phyloP scores from a whole-genome alignment of 1,140 invertebrate species.

The Dinothrombium tinctorium region DNA sequence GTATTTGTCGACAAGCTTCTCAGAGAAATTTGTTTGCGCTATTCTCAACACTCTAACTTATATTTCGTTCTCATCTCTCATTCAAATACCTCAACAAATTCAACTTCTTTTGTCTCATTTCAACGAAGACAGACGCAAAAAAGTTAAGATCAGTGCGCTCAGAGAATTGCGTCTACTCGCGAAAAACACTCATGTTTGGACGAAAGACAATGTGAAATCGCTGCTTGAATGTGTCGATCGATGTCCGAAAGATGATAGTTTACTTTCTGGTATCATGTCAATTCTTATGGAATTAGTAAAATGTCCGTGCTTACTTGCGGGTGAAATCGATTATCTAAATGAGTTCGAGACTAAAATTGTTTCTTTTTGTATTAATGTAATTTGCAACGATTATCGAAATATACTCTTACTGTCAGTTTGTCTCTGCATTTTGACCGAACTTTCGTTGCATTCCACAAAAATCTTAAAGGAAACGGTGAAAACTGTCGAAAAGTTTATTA shows the following conservation, averaged over 20 bases:
- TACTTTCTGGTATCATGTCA: not conserved
- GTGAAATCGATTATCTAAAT: not conserved
- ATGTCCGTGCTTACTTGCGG: slow-evolving; percentile 3
- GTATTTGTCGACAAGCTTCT: slow-evolving; percentile 36
- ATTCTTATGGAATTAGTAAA: slow-evolving; percentile 2
- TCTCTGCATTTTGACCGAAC: not conserved
- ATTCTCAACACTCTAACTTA: slow-evolving; percentile 67
- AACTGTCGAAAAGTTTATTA: not conserved
- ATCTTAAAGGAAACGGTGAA: not conserved
- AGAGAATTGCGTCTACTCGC: slow-evolving; percentile 48
- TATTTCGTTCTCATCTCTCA: slow-evolving; percentile 59
- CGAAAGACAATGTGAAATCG: slow-evolving; percentile 33
- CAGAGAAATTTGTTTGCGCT: slow-evolving; percentile 55
- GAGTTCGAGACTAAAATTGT: too few species aligned
- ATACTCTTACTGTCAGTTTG: too few species aligned
- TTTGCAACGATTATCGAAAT: too few species aligned
- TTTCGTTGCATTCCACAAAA: not conserved
- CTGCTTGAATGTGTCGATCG: not conserved
- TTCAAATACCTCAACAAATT: slow-evolving; percentile 64
- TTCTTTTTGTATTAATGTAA: too few species aligned
- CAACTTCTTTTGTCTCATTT: slow-evolving; percentile 31
- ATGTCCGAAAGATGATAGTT: not conserved
- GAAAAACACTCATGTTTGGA: slow-evolving; percentile 46
- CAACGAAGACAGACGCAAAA: slow-evolving; percentile 34
- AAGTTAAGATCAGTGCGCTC: slow-evolving; percentile 46